Base-by-base conservation (phyloP, 2,113 vertebrate species). In the Brachyistius frenatus region DNA sequence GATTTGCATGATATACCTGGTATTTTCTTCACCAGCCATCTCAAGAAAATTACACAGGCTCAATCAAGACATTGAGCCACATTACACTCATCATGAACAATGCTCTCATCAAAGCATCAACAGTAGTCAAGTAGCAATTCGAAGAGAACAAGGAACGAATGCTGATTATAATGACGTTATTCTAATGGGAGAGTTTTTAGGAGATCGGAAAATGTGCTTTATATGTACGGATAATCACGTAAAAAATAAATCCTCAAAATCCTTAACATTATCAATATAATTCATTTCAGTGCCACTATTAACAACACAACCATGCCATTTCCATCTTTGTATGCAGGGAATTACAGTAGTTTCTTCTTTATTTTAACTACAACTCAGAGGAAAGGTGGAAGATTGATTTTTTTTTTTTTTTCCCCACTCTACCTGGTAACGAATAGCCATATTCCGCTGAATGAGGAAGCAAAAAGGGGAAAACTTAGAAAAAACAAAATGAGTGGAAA, bases 401-500 rank as follows among this genome's bases (percentile, higher is more conserved):
- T 54, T 49, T 55, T 47, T 8, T 23, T 23, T 44, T 54, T 49
- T 55, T 41, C 10, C 63, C 41, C 30, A 86, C 71, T 83, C 67
- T 88, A 90, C 87, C 85, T 88, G 67, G 76, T 65, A 89, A 85
- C 83, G 87, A 84, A 87, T 54, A 79, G 80, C 80, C 80, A 86
- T 73, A 90, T 47, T 86, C 88, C 35, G 10, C 86, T 90, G 78
- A 73, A 83, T 83, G 83, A 84, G 66, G 52, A 84, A 83, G 77
- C 83, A 80, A 81, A 72, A 66, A 8, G 9, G 44, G 9, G 5
- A 44, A 61, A 75, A 61, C 46, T 71, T 66, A 65, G 23, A 60
- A n/a, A 68, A 55, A 77, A 77, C 7, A 31, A 57, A 75, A 77
- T 72, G 8, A 81, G 32, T 72, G 65, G 7, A 55, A 54, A 75